Evolutionary conservation across 2,797 vertebrate species (phyloP), one percentile per base, ranked within the genome.

Genomic region (Limnodromus scolopaceus): DNA sequence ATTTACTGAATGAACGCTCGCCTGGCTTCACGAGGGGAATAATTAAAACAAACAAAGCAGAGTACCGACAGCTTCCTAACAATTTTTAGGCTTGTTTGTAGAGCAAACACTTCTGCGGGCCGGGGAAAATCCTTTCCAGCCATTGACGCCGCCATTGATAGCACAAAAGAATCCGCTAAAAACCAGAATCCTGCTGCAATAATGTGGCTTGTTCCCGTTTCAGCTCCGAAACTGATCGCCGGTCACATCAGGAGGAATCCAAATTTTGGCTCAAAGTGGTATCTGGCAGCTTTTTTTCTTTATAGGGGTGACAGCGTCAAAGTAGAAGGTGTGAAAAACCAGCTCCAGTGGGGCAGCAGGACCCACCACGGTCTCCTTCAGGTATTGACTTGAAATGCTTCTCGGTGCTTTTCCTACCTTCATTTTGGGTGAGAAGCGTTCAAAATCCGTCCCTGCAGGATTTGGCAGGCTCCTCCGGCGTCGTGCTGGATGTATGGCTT

Each of bases 201-300:
- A 17, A 34, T 0, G 0, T 14, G 15, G 43, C 49, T 65, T 7
- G 55, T 32, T 64, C 27, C 60, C 2, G 1, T 27, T 43, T 60
- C 28, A 20, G 32, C 28, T 1, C 1, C 1, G 3, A 78, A 46
- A 25, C 3, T 0, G 8, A 57, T n/a, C 4, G 0, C 3, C 16
- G 38, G 27, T 19, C 7, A 25, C 43, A 16, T 10, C 38, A 6
- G 4, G 3, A 41, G 13, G 25, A 39, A 58, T 8, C 28, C 58
- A 28, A 10, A 2, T 34, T 9, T 19, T 24, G 63, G 48, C 38
- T 38, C 70, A 30, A 34, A 79, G 13, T 0, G 3, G 32, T 2
- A 5, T 15, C 48, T 25, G 45, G 55, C 11, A 69, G 46, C 5
- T 48, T 79, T 41, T 49, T 58, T 13, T 16, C 22, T 55, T 54